Conservation (phyloP, 2,797 vertebrate species). For the Melanotaenia trifasciata region DNA sequence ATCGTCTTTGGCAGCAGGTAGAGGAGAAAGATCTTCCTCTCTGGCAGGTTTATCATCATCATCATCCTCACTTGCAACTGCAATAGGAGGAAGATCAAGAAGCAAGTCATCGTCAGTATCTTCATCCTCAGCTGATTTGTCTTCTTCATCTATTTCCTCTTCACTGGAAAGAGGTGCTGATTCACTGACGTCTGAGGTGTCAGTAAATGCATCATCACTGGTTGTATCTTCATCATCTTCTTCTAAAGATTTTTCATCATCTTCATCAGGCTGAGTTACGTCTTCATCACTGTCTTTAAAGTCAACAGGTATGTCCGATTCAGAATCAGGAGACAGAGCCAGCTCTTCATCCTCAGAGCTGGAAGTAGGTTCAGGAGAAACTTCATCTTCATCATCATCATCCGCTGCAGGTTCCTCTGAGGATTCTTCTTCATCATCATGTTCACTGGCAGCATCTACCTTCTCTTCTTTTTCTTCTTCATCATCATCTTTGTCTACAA, state of each 20-base stretch:
- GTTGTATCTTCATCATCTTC: constrained; percentile 36
- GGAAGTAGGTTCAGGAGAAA: constrained; percentile 54
- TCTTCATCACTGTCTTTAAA: constrained; percentile 38
- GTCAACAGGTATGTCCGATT: constrained; percentile 34
- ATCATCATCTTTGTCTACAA: constrained; percentile 3
- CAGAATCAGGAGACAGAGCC: constrained; percentile 43
- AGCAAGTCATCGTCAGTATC: constrained; percentile 57
- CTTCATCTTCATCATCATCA: constrained; percentile 29
- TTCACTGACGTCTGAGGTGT: constrained; percentile 50
- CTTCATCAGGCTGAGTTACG: constrained; percentile 16
- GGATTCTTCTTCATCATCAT: constrained; percentile 16
- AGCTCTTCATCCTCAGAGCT: constrained; percentile 62
- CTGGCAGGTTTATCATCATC: constrained; percentile 42
- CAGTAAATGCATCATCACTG: constrained; percentile 40
- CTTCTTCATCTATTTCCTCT: constrained; percentile 55
- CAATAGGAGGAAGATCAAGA: constrained; percentile 49
- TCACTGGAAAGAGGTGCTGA: constrained; percentile 52
- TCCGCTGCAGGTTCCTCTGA: constrained; percentile 47
- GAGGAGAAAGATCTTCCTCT: constrained; percentile 41
- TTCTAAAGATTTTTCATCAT: constrained; percentile 20
- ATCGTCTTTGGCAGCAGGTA: constrained; percentile 16
- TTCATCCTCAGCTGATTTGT: constrained; percentile 43
- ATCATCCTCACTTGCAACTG: constrained; percentile 44
- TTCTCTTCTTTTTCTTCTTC: neutral
- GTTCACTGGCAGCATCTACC: constrained; percentile 8